Evolutionary conservation across 1,140 invertebrate species (phyloP).

Genomic region (Leptinotarsa defecta): DNA sequence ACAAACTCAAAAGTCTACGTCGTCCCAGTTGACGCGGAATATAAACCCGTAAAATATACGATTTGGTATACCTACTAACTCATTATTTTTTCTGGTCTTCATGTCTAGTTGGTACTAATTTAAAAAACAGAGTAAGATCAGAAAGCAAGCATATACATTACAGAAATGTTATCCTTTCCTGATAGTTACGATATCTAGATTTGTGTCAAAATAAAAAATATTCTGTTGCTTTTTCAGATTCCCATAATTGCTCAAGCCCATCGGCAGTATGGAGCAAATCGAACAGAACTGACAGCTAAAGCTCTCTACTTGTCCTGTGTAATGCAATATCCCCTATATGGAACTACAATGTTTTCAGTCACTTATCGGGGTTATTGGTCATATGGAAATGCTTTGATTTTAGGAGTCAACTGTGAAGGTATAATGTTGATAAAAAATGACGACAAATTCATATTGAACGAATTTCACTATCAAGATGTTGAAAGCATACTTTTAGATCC

Average conservation of each 20-base stretch:
- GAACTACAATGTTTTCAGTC: conserved; percentile 90
- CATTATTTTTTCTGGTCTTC: no score
- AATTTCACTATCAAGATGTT: conserved; percentile 85
- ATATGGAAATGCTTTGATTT: conserved; percentile 67
- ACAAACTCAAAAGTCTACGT: no score
- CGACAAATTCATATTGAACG: conserved; percentile 87
- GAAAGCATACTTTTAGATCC: conserved; percentile 91
- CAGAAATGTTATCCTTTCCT: no score
- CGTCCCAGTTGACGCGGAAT: no score
- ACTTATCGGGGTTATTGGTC: conserved; percentile 81
- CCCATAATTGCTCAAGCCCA: conserved; percentile 86
- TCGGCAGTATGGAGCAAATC: conserved; percentile 86
- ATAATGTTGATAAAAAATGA: conserved; percentile 86
- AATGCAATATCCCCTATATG: conserved; percentile 96
- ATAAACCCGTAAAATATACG: no score
- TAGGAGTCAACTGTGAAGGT: conserved; percentile 91
- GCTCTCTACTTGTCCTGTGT: conserved; percentile 94
- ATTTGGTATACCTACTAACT: no score
- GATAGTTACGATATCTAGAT: no score
- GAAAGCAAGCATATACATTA: no score
- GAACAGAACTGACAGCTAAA: conserved; percentile 89
- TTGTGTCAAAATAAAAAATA: no score
- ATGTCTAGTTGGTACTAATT: no score
- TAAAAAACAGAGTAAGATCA: no score
- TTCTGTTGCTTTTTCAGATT: conserved; percentile 58